Evolutionary conservation across 2,888 invertebrate genomes (phyloP), one percentile per base, ranked within the genome.

Genomic region (Agrochola lota): DNA sequence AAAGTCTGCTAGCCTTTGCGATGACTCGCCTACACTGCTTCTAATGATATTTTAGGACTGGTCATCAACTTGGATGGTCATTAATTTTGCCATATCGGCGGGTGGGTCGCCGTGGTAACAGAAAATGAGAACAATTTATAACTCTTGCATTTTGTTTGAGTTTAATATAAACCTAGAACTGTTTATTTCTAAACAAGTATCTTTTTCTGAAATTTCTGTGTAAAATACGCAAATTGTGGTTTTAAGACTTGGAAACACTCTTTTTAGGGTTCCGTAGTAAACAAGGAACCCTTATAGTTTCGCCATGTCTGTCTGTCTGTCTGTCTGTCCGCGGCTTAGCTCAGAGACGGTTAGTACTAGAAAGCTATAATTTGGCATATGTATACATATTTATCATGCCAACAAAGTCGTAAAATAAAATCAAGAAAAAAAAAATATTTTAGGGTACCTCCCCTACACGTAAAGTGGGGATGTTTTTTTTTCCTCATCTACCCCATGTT

Each of bases 1-100:
- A 69, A 82, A 96, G 95, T 80, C 88, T 92, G 93, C 92, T 93
- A 89, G 93, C 86, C 91, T 95, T 95, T 95, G 96, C 96, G 96
- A 96, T 96, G 87, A 88, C 89, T 94, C 94, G 96, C 92, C 95
- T 93, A 96, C 95, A 96, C 81, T 59, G 52, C 46, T 70, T 72
- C 77, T 77, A 71, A 83, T 86, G 70, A 72, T 46, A 57, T 79
- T 78, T 77, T 69, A 62, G 52, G 68, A 49, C 69, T 66, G 83
- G 71, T 79, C 80, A 77, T 76, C 55, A 77, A 80, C 71, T 43
- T 69, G 23, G 26, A 68, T 11, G 43, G 40, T 71, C 40, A 72
- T 86, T 57, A 73, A 78, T 77, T 66, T 46, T 26, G 26, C 49
- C 57, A 72, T 72, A 62, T 70, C 57, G 20, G 43, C 46, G 20